phyloP scores from a whole-genome alignment of 1,140 invertebrate genomes.

The Acyrthosiphon pisum region DNA sequence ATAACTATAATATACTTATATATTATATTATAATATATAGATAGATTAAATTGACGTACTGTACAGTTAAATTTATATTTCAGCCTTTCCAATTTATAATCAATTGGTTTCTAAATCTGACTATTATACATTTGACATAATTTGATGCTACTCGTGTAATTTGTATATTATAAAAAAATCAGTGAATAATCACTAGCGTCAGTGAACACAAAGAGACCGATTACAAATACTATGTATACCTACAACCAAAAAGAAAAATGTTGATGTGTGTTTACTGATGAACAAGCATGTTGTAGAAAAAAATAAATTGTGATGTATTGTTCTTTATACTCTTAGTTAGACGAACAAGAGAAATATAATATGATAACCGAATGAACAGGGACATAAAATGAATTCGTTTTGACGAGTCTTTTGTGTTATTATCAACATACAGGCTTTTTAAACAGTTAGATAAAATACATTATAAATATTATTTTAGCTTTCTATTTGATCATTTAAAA shows the following conservation, averaged over 20 bases:
- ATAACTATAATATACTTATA: too few relatives aligned
- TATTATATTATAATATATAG: too few relatives aligned
- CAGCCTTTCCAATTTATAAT: neutral
- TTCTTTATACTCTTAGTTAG: neutral
- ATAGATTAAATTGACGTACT: neutral
- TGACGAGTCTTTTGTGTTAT: constrained; percentile 6
- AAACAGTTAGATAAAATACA: neutral
- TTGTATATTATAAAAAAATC: neutral
- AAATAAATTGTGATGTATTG: neutral
- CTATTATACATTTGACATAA: neutral
- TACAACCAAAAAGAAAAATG: neutral
- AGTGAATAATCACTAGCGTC: neutral
- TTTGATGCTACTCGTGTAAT: neutral
- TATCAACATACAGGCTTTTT: constrained; percentile 7
- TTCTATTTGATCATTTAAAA: neutral
- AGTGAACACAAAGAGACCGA: neutral
- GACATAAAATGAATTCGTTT: neutral
- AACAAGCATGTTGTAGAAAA: constrained; percentile 17
- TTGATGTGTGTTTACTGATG: neutral
- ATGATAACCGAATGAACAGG: neutral
- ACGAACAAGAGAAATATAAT: neutral
- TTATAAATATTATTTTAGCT: neutral
- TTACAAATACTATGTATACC: neutral
- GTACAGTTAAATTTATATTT: neutral
- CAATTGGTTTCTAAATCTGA: neutral